These are phyloP conservation scores for Trachurus trachurus DNA, from an alignment of 2,797 vertebrate genomes.

Conservation along the genomic window DNA sequence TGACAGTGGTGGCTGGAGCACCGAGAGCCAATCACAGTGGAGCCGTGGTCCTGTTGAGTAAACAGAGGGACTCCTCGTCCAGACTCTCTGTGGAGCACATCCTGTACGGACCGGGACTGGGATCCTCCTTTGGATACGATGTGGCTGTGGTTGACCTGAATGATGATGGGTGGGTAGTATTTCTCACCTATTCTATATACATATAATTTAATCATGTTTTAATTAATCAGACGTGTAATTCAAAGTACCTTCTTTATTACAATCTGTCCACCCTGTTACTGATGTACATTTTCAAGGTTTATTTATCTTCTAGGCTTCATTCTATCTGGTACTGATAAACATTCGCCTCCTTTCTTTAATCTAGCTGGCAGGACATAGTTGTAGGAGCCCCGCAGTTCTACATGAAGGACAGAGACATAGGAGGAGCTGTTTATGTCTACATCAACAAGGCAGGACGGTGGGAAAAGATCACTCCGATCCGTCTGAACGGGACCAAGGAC, in stretches of 20 bases:
- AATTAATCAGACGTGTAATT: too few species aligned
- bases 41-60: conserved; percentile 92
- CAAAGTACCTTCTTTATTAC: not conserved
- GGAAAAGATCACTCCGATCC: conserved; percentile 86
- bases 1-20: conserved; percentile 96
- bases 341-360: conserved; percentile 11
- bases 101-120: conserved; percentile 93
- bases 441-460: conserved; percentile 92
- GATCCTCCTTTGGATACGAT: conserved; percentile 97
- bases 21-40: conserved; percentile 96
- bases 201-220: not conserved
- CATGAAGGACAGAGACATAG: conserved; percentile 91
- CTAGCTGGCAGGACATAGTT: conserved; percentile 96
- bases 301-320: not conserved
- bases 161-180: conserved; percentile 88
- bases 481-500: conserved; percentile 91
- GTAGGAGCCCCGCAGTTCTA: conserved; percentile 98
- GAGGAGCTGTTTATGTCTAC: conserved; percentile 95
- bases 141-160: conserved; percentile 96
- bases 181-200: not conserved
- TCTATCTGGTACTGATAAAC: not conserved
- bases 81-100: conserved; percentile 85
- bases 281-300: not conserved
- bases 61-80: conserved; percentile 77
- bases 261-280: not conserved